Percentiles rank a stretch among this genome's conserved stretches.
Evolutionary conservation across 2,888 invertebrate genomes (phyloP).

Genomic region (Cactoblastis cactorum): DNA sequence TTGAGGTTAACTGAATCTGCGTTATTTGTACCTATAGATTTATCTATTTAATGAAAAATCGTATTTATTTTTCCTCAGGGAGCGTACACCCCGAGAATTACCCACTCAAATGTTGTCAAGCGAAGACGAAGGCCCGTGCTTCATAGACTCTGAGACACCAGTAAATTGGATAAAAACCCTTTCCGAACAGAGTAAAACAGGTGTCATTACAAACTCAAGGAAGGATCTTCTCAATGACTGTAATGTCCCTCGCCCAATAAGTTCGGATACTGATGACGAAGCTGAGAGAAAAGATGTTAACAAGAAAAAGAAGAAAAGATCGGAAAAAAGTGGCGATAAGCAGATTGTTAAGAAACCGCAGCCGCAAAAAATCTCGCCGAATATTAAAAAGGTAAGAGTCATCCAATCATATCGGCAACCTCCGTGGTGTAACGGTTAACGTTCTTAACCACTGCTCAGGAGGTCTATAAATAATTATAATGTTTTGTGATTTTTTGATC

Average conservation of each 20-base stretch:
- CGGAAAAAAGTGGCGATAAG: constrained; percentile 30
- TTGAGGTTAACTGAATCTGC: no score
- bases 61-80: constrained; percentile 49
- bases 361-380: constrained; percentile 42
- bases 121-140: constrained; percentile 73
- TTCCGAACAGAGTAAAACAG: constrained; percentile 58
- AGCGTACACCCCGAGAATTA: constrained; percentile 74
- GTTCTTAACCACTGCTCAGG: no score
- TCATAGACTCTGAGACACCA: constrained; percentile 67
- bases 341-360: constrained; percentile 30
- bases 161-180: constrained; percentile 66
- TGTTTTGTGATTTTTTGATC: no score
- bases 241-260: constrained; percentile 56
- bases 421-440: no score
- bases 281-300: constrained; percentile 32
- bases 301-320: constrained; percentile 39
- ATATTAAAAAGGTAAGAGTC: constrained; percentile 53
- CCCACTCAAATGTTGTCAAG: constrained; percentile 70
- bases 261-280: constrained; percentile 43
- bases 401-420: no score
- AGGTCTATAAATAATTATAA: no score
- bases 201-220: constrained; percentile 62
- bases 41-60: no score
- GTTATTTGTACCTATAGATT: no score
- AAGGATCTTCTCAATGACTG: constrained; percentile 73